Conservation (phyloP, 2,797 vertebrate genomes). For the Podarcis siculus region DNA sequence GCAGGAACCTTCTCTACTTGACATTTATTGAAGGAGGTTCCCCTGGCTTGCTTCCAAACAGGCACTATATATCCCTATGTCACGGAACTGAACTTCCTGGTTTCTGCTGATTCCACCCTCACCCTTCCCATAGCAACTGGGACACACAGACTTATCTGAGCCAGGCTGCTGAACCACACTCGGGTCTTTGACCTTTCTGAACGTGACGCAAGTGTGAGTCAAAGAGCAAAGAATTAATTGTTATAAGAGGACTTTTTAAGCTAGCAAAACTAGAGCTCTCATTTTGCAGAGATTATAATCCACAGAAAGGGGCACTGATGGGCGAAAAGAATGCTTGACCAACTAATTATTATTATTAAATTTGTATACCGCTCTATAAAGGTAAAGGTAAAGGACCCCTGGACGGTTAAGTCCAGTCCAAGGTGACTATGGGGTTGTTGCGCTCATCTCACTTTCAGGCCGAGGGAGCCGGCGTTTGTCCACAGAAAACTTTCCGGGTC, state of each 20-base stretch:
- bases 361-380: too few relatives aligned
- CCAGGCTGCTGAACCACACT: slow-evolving; percentile 21
- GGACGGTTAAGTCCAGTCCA: too few relatives aligned
- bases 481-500: too few relatives aligned
- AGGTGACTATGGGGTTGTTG: too few relatives aligned
- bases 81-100: slow-evolving; percentile 68
- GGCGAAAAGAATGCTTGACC: accelerated
- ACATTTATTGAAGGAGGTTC: slow-evolving; percentile 74
- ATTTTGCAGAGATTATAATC: not conserved
- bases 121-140: slow-evolving; percentile 40
- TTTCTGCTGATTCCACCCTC: slow-evolving; percentile 40
- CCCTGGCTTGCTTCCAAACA: slow-evolving; percentile 63
- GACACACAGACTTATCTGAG: slow-evolving; percentile 30
- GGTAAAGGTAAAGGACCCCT: too few relatives aligned
- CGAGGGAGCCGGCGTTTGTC: too few relatives aligned
- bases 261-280: not conserved
- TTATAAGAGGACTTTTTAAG: not conserved
- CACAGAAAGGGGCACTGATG: accelerated
- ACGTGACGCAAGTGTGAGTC: not conserved
- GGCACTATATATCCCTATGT: slow-evolving; percentile 56
- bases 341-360: too few relatives aligned
- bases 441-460: too few relatives aligned
- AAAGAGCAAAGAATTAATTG: slow-evolving; percentile 1
- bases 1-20: slow-evolving; percentile 42
- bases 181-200: slow-evolving; percentile 41